A percentile compares a stretch with the other conserved stretches of the same genome.
These are phyloP conservation scores for Todus mexicanus DNA, from an alignment of 2,797 vertebrate genomes.

Conservation along the genomic window DNA sequence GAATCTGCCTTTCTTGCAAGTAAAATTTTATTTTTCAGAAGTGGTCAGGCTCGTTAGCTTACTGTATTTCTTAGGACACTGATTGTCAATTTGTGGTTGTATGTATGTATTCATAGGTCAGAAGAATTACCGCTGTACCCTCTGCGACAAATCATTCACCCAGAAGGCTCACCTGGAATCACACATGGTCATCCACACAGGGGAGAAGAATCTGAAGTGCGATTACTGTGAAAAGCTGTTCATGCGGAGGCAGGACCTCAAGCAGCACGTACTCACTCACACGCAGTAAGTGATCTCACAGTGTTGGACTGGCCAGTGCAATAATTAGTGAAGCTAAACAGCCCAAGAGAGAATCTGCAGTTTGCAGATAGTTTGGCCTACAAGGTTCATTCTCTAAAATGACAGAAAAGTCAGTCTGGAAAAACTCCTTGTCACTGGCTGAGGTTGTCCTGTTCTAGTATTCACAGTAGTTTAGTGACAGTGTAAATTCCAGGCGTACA, in stretches of 20 bases:
- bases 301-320: neutral
- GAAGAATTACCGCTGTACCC: slow-evolving; percentile 93
- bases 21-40: neutral
- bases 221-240: slow-evolving; percentile 94
- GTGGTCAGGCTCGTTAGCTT: neutral
- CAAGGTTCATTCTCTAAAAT: neutral
- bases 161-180: slow-evolving; percentile 97
- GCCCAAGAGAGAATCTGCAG: neutral
- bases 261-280: slow-evolving; percentile 94
- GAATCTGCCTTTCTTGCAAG: neutral
- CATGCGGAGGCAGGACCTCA: slow-evolving; percentile 95
- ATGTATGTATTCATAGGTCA: slow-evolving; percentile 77
- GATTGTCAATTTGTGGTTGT: neutral
- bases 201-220: slow-evolving; percentile 94
- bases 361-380: neutral
- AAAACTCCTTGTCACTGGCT: neutral
- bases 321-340: neutral
- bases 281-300: slow-evolving; percentile 83
- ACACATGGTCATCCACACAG: slow-evolving; percentile 96
- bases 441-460: neutral
- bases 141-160: slow-evolving; percentile 94
- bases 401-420: neutral
- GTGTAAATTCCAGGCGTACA: neutral
- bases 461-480: neutral
- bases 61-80: neutral